These are phyloP conservation scores for Yasuhikotakia modesta DNA, from an alignment of 2,797 vertebrate species.

Conservation along the genomic window DNA sequence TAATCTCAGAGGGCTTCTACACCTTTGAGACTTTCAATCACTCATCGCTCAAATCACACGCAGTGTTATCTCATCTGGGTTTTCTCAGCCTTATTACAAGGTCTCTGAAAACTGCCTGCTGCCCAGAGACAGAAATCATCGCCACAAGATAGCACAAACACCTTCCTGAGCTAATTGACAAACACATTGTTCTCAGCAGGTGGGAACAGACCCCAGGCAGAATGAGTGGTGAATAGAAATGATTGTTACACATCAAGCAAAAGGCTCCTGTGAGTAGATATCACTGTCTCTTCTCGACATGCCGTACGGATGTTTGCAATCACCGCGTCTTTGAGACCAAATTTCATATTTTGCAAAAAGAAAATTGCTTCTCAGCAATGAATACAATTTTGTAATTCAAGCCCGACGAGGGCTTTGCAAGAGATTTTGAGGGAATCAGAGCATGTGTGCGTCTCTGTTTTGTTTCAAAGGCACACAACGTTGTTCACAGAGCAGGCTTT, in stretches of 20 bases:
- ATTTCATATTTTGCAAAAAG: conserved; percentile 31
- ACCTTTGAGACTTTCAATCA: conserved; percentile 18
- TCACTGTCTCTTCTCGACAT: conserved; percentile 40
- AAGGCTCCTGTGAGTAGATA: conserved; percentile 21
- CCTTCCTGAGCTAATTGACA: conserved; percentile 59
- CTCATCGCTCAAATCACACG: conserved; percentile 47
- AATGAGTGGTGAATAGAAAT: conserved; percentile 38
- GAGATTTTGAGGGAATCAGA: background rate
- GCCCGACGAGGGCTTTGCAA: background rate
- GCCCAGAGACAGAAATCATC: conserved; percentile 37
- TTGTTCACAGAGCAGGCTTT: background rate
- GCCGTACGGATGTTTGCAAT: conserved; percentile 33
- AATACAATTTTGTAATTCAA: conserved; percentile 5
- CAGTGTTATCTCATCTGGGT: conserved; percentile 42
- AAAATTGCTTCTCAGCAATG: conserved; percentile 16
- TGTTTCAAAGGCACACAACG: background rate
- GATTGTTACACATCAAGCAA: conserved; percentile 38
- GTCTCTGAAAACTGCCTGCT: conserved; percentile 45
- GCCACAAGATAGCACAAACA: conserved; percentile 49
- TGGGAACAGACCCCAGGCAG: conserved; percentile 47
- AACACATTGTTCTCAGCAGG: conserved; percentile 56
- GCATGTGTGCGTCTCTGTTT: background rate
- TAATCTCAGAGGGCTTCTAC: conserved; percentile 23
- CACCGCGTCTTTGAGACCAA: conserved; percentile 38
- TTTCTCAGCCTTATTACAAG: conserved; percentile 36